phyloP scores from a whole-genome alignment of 2,113 vertebrate species.

The Rhipidura dahli region DNA sequence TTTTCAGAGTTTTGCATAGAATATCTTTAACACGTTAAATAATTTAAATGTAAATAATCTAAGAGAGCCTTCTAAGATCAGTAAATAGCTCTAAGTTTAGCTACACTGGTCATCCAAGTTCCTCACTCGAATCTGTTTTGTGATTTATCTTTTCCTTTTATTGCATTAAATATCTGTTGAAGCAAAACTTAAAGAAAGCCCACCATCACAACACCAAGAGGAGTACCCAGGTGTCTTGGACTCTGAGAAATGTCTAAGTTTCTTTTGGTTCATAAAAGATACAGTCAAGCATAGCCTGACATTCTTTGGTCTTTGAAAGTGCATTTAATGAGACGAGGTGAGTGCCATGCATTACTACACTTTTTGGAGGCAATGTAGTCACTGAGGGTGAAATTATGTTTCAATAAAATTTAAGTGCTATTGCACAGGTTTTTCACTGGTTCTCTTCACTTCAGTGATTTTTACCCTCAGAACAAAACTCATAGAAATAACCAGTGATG shows the following conservation, averaged over 20 bases:
- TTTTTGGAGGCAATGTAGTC: neutral
- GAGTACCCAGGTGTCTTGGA: neutral
- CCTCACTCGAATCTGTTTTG: neutral
- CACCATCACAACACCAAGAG: neutral
- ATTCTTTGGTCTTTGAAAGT: neutral
- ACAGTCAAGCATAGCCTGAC: neutral
- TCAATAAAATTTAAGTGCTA: neutral
- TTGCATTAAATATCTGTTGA: neutral
- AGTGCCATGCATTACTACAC: neutral
- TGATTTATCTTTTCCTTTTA: neutral
- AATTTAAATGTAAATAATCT: neutral
- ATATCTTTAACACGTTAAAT: neutral
- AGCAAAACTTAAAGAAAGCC: neutral
- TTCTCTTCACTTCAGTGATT: neutral
- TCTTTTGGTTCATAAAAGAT: neutral
- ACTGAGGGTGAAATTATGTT: neutral
- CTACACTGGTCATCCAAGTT: neutral
- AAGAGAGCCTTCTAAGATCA: neutral
- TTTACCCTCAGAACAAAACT: neutral
- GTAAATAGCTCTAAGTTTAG: neutral
- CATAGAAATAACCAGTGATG: neutral
- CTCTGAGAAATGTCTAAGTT: neutral
- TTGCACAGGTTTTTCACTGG: neutral
- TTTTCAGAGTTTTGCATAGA: neutral
- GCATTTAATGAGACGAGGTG: neutral